Evolutionary conservation across 1,140 invertebrate species (phyloP).

Genomic region (Rhizoglyphus robini): DNA sequence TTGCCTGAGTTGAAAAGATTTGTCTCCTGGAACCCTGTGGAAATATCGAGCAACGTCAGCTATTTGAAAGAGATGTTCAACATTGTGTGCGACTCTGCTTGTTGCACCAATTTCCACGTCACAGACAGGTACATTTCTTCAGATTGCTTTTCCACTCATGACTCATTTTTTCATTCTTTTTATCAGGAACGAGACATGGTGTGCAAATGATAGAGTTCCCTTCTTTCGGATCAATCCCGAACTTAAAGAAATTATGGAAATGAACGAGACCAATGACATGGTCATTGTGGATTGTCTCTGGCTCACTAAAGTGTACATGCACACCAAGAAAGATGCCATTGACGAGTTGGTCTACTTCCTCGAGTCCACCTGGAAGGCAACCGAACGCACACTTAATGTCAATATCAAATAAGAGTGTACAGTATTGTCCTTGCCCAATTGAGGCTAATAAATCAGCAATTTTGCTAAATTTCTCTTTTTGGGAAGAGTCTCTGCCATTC

Average conservation of each 20-base stretch:
- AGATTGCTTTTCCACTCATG: too few relatives aligned
- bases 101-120: conserved; percentile 70
- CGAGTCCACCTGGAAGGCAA: too few relatives aligned
- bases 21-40: background rate
- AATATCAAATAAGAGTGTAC: too few relatives aligned
- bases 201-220: conserved; percentile 68
- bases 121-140: conserved; percentile 54
- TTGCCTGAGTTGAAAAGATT: background rate
- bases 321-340: background rate
- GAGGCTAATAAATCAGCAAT: too few relatives aligned
- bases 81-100: conserved; percentile 31
- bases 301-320: conserved; percentile 65
- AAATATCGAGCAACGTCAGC: background rate
- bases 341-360: background rate
- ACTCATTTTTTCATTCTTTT: too few relatives aligned
- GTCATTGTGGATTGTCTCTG: conserved; percentile 76
- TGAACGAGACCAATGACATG: conserved; percentile 74
- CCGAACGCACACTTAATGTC: too few relatives aligned
- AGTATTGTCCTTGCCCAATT: too few relatives aligned
- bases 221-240: conserved; percentile 46
- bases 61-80: background rate
- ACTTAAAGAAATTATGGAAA: conserved; percentile 54
- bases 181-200: conserved; percentile 73
- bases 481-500: too few relatives aligned
- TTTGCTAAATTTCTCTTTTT: too few relatives aligned